Evolutionary conservation across 2,113 vertebrate genomes (phyloP).

Genomic region (Pteronura brasiliensis): DNA sequence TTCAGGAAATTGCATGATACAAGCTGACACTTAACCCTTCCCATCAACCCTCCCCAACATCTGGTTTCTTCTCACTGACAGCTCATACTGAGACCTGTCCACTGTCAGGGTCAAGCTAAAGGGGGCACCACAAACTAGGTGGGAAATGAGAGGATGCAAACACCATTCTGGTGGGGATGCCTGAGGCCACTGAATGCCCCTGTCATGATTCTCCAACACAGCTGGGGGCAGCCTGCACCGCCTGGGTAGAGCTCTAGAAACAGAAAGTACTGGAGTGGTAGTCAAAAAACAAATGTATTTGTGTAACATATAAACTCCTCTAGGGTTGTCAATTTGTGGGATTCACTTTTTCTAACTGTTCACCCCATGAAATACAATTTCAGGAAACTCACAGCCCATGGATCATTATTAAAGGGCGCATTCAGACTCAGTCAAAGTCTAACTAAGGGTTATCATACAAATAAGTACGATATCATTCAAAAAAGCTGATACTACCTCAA

Average conservation of each 20-base stretch:
- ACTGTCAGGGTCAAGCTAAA: background rate
- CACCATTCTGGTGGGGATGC: background rate
- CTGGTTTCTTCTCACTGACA: background rate
- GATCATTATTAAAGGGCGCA: background rate
- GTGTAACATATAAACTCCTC: background rate
- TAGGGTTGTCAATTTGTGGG: background rate
- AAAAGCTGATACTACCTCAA: background rate
- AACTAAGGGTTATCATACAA: background rate
- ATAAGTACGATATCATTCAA: background rate
- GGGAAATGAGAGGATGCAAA: background rate
- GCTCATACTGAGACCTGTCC: background rate
- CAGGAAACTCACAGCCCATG: background rate
- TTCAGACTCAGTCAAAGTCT: background rate
- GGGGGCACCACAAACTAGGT: background rate
- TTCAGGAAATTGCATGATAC: too few species aligned
- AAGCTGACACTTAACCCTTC: background rate
- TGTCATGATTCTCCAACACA: background rate
- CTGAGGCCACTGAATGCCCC: background rate
- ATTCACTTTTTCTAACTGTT: background rate
- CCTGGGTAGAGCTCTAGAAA: background rate
- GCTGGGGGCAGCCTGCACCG: background rate
- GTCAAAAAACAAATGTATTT: background rate
- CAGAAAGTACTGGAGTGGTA: background rate
- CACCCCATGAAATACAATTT: background rate
- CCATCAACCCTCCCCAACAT: background rate